Evolutionary conservation across 1,140 invertebrate genomes (phyloP).

Genomic region (Anadara kagoshimensis): DNA sequence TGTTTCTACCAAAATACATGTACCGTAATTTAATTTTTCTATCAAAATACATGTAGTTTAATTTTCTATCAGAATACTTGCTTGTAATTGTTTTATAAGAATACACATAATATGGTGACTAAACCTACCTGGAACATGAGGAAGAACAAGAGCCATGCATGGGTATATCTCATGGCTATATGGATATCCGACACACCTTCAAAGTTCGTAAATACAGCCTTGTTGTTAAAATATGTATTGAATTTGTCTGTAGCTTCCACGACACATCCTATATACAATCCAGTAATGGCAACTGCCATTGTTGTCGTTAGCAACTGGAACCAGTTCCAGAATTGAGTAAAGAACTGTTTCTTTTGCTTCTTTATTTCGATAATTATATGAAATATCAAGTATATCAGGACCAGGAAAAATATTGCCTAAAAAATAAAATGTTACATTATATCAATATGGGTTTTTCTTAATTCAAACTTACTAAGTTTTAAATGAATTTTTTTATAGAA

Average conservation of each 20-base stretch:
- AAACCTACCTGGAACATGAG: constrained; percentile 60
- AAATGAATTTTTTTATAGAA: too few relatives aligned
- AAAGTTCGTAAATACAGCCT: constrained; percentile 56
- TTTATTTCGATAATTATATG: constrained; percentile 45
- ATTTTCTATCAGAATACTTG: too few relatives aligned
- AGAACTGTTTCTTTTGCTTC: constrained; percentile 41
- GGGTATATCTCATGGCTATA: constrained; percentile 50
- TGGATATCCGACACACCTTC: constrained; percentile 54
- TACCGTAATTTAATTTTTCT: too few relatives aligned
- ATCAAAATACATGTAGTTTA: too few relatives aligned
- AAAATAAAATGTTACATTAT: constrained; percentile 2
- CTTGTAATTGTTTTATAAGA: neutral
- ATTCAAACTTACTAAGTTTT: too few relatives aligned
- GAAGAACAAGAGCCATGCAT: constrained; percentile 63
- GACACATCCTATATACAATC: constrained; percentile 63
- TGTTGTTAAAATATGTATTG: constrained; percentile 42
- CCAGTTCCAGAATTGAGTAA: constrained; percentile 58
- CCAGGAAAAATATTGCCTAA: constrained; percentile 52
- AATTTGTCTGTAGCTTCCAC: constrained; percentile 55
- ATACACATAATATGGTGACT: neutral
- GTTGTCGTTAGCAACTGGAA: constrained; percentile 53
- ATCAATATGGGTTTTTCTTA: neutral
- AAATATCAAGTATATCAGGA: constrained; percentile 56
- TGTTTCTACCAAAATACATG: too few relatives aligned
- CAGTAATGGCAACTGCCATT: constrained; percentile 46